These are phyloP conservation scores for Zoanthus sociatus DNA, from an alignment of 92 coral and sea anemone genomes.

Conservation along the genomic window DNA sequence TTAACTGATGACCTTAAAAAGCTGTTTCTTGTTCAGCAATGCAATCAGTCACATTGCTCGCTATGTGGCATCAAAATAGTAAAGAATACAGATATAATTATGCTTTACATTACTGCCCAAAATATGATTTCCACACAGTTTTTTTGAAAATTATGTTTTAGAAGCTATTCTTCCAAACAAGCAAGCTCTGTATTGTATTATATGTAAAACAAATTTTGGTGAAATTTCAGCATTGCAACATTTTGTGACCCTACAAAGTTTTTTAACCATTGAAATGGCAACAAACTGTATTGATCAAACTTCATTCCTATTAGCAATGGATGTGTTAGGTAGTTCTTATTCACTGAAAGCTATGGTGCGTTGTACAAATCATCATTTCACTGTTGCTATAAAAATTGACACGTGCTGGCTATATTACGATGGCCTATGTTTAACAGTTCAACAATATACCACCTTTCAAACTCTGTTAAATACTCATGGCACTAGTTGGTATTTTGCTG, in stretches of 20 bases:
- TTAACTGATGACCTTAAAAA: constrained; percentile 42
- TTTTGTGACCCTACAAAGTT: neutral
- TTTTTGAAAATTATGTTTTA: constrained; percentile 2
- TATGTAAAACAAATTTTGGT: constrained; percentile 48
- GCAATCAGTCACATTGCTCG: constrained; percentile 47
- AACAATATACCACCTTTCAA: constrained; percentile 40
- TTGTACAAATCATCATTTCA: constrained; percentile 46
- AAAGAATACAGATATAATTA: constrained; percentile 38
- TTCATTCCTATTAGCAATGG: constrained; percentile 31
- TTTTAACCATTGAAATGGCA: constrained; percentile 45
- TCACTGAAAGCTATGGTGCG: constrained; percentile 45
- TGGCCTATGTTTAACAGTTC: constrained; percentile 32
- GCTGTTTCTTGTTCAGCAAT: constrained; percentile 46
- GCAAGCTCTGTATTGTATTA: constrained; percentile 34
- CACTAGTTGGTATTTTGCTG: constrained; percentile 58
- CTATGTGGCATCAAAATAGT: constrained; percentile 45
- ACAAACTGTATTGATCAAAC: constrained; percentile 40
- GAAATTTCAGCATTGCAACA: constrained; percentile 40
- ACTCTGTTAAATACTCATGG: constrained; percentile 31
- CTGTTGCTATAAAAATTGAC: constrained; percentile 33
- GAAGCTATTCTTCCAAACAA: constrained; percentile 36
- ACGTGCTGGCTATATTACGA: constrained; percentile 38
- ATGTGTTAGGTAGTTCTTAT: constrained; percentile 45
- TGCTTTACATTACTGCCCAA: constrained; percentile 50
- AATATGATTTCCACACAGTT: constrained; percentile 13